Evolutionary conservation across 1,140 invertebrate genomes (phyloP).

Genomic region (Belonocnema kinseyi): DNA sequence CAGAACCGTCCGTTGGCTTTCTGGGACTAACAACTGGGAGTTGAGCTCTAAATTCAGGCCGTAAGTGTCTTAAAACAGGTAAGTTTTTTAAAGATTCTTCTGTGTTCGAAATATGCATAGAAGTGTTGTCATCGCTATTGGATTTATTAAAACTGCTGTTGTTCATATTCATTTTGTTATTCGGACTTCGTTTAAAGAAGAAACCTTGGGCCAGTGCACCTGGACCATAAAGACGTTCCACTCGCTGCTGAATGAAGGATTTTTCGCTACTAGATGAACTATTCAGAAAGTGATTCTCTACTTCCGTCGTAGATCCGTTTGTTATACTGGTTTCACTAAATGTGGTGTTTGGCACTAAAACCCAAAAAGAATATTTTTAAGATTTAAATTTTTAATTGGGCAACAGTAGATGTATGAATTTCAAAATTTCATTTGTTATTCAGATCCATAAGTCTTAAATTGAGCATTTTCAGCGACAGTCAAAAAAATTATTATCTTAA

Average conservation of each 20-base stretch:
- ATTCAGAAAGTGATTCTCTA: slow-evolving; percentile 32
- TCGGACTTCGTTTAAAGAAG: slow-evolving; percentile 77
- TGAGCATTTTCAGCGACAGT: too few relatives aligned
- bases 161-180: slow-evolving; percentile 64
- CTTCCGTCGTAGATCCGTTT: slow-evolving; percentile 59
- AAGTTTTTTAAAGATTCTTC: slow-evolving; percentile 75
- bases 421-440: too few relatives aligned
- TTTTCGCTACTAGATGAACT: slow-evolving; percentile 77
- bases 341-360: slow-evolving; percentile 62
- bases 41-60: slow-evolving; percentile 90
- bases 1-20: slow-evolving; percentile 71
- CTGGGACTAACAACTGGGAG: slow-evolving; percentile 82
- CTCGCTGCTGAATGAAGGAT: slow-evolving; percentile 91
- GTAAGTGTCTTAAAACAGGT: slow-evolving; percentile 86
- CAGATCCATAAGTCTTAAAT: too few relatives aligned
- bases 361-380: too few relatives aligned
- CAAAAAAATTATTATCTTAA: too few relatives aligned
- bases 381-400: too few relatives aligned
- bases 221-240: slow-evolving; percentile 90
- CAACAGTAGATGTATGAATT: background rate
- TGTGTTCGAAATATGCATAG: slow-evolving; percentile 60
- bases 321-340: slow-evolving; percentile 58
- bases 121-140: slow-evolving; percentile 68
- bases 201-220: slow-evolving; percentile 89
- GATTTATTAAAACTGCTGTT: slow-evolving; percentile 73